Conservation (phyloP, 2,888 invertebrate species). For the Brachypterus glaber region DNA sequence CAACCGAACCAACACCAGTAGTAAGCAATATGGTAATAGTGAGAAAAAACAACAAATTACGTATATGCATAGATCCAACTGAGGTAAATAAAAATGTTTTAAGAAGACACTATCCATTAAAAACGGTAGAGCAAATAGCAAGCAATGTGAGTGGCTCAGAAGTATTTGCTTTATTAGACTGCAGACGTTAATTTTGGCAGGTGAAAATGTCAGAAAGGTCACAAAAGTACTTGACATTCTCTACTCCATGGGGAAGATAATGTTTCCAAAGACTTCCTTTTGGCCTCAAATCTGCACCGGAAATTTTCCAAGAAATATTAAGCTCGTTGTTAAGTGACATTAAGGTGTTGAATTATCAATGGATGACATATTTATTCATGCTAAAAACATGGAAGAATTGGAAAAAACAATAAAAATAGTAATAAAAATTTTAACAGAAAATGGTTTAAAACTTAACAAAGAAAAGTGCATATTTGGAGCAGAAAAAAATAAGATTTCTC, state of each 20-base stretch:
- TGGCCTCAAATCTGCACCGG: slow-evolving; percentile 10
- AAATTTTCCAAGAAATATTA: background rate
- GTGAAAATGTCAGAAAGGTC: slow-evolving; percentile 5
- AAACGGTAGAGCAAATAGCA: slow-evolving; percentile 7
- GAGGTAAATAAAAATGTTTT: slow-evolving; percentile 9
- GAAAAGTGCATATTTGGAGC: slow-evolving; percentile 23
- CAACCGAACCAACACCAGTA: too few relatives aligned
- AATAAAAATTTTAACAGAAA: background rate
- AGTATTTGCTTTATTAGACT: slow-evolving; percentile 8
- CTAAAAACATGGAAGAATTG: slow-evolving; percentile 17
- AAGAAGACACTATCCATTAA: slow-evolving; percentile 7
- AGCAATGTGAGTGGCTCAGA: slow-evolving; percentile 3
- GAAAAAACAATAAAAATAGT: background rate
- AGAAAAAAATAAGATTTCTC: slow-evolving; percentile 12
- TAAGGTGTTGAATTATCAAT: background rate
- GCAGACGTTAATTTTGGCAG: slow-evolving; percentile 10
- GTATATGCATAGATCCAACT: too few relatives aligned
- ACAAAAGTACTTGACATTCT: slow-evolving; percentile 8
- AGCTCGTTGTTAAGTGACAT: background rate
- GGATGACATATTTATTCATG: slow-evolving; percentile 22
- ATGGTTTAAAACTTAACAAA: slow-evolving; percentile 22
- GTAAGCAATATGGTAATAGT: background rate
- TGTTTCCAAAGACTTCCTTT: slow-evolving; percentile 16
- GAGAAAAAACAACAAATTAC: background rate
- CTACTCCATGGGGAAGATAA: slow-evolving; percentile 3